Evolutionary conservation across 2,113 vertebrate genomes (phyloP).

Genomic region (Cololabis saira): DNA sequence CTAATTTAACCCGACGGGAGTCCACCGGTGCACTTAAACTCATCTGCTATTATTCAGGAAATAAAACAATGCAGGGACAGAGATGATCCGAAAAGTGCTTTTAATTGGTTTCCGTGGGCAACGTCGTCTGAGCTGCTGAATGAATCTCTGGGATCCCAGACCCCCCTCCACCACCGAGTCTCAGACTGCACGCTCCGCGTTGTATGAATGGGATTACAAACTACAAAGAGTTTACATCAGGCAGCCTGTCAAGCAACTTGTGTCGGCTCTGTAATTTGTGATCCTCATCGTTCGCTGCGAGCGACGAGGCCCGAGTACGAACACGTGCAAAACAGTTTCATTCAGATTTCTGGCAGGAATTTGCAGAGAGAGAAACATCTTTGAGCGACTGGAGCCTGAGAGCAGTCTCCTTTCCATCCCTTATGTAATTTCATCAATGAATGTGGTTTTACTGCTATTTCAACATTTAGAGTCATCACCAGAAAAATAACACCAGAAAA

Average conservation of each 20-base stretch:
- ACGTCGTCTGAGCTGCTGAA: conserved; percentile 20
- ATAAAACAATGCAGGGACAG: conserved; percentile 9
- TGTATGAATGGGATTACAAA: conserved; percentile 42
- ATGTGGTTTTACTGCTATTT: too few relatives aligned
- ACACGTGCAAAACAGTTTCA: conserved; percentile 27
- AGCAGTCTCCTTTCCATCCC: too few relatives aligned
- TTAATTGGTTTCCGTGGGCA: conserved; percentile 61
- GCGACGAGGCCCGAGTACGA: conserved; percentile 12
- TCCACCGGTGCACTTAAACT: too few relatives aligned
- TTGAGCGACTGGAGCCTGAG: conserved; percentile 9
- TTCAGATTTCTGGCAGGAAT: conserved; percentile 39
- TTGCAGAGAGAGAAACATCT: neutral
- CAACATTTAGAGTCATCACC: too few relatives aligned
- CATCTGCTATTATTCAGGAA: too few relatives aligned
- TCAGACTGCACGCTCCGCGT: neutral
- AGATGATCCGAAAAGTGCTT: conserved; percentile 18
- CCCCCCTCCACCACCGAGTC: neutral
- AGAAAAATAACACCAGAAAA: too few relatives aligned
- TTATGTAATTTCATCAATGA: too few relatives aligned
- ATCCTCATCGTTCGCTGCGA: conserved; percentile 15
- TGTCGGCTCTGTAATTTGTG: conserved; percentile 39
- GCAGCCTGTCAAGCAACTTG: conserved; percentile 25
- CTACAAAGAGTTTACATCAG: conserved; percentile 40
- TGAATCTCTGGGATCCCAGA: neutral
- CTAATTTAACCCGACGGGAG: too few relatives aligned